Base-by-base conservation (phyloP, 2,113 vertebrate genomes). In the Procavia capensis region DNA sequence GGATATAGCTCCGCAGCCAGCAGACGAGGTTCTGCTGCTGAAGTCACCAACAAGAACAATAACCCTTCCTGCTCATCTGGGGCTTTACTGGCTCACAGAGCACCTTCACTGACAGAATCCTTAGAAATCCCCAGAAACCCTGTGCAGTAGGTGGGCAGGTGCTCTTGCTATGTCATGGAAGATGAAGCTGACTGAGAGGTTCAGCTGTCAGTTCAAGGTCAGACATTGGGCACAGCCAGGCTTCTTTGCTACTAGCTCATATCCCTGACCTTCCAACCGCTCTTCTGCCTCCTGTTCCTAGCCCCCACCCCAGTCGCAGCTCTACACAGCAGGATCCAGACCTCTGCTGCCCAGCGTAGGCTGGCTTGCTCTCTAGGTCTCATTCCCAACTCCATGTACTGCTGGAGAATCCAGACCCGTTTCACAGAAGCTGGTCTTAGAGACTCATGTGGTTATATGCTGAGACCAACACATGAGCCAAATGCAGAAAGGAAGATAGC, bases 1-100 rank as follows among this genome's bases (percentile, higher is more conserved):
- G 94, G 97, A 97, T 90, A 43, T 36, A 84, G 59, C 79, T 89
- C 88, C 80, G 88, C 68, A 89, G 68, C 87, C 45, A 63, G 82
- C 86, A 96, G 93, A 95, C 74, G 47, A 20, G 80, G 41, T 80
- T 94, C 92, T 94, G 6, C 14, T 24, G 34, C 79, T 75, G 50
- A 85, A 85, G 70, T 91, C 68, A 94, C 45, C 66, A 45, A 34
- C 72, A 72, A 96, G 79, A 86, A 43, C 45, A 85, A 50, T 70
- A 36, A 59, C 90, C 39, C 36, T 54, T 59, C 36, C 63, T 29
- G 68, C 19, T 36, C 36, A 93, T 54, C 88, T 41, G 2, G 41
- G 39, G 87, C 45, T 78, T 36, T 64, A 24, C 19, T 9, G 29
- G 39, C 47, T 91, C 82, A 47, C 63, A 86, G 90, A 76, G 68